Conservation (phyloP, 2,797 vertebrate species). For the Hydrolagus colliei region DNA sequence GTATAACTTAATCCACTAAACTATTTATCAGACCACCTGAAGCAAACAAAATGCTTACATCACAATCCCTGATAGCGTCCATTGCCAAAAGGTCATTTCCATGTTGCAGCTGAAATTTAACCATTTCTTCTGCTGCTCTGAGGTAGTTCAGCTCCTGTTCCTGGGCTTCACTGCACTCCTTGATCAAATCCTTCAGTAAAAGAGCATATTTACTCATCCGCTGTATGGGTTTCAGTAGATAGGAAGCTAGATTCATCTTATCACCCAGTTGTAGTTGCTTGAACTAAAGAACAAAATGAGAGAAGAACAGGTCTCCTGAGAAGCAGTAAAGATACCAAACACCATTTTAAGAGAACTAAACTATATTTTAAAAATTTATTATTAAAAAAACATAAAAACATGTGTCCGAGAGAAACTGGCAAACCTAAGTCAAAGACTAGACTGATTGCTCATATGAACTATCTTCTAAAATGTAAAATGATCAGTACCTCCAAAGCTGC, state of each 20-base stretch:
- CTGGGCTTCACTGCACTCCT: constrained; percentile 54
- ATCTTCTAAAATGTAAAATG: neutral
- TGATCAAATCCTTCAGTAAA: constrained; percentile 64
- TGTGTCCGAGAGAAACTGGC: no score
- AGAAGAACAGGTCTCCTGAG: constrained; percentile 19
- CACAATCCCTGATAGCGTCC: constrained; percentile 70
- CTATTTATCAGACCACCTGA: neutral
- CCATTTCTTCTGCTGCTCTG: constrained; percentile 60
- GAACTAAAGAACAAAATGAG: constrained; percentile 44
- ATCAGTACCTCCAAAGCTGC: neutral
- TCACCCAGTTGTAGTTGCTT: constrained; percentile 66
- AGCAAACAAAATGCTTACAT: constrained; percentile 50
- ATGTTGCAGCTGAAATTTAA: constrained; percentile 66
- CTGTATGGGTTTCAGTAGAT: constrained; percentile 71
- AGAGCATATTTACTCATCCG: constrained; percentile 70
- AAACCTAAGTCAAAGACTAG: neutral
- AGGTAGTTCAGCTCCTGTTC: constrained; percentile 55
- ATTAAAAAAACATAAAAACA: neutral
- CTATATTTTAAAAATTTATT: neutral
- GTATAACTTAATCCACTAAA: no score
- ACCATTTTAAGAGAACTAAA: neutral
- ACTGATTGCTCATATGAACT: neutral
- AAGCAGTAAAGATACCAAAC: neutral
- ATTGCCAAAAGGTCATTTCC: constrained; percentile 72
- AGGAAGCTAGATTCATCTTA: constrained; percentile 71